Evolutionary conservation across 1,140 invertebrate genomes (phyloP), one percentile per base, ranked within the genome.

Genomic region (Drosophila bipectinata): DNA sequence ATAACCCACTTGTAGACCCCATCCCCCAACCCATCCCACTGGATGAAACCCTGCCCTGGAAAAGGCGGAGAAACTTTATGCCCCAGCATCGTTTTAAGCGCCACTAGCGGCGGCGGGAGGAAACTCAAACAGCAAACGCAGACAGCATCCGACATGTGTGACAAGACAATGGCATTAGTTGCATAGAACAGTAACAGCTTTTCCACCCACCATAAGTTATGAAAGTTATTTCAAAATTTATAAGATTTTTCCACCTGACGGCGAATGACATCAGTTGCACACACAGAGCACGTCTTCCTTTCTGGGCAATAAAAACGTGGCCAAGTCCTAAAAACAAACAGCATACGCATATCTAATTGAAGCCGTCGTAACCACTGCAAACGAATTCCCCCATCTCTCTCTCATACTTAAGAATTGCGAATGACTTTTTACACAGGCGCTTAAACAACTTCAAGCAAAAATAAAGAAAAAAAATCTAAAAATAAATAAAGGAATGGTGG

Each of bases 161-260:
- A 69, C 61, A 74, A 57, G 72, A 75, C 72, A 75, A 75, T 75
- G 72, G 53, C 60, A 63, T 66, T 75, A 74, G 72, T 74, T 74
- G 66, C 66, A 68, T 47, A 54, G 32, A 68, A 51, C 30, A 14
- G 21, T 47, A 54, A 37, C 51, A 45, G 34, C 44, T 41, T 56
- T 26, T 54, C 34, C 57, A 26, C 49, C 59, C 55, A 54, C 66
- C 47, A 55, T 73, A 88, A 88, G 85, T 88, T 84, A 88, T 88
- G 77, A 89, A 88, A 83, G 79, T 88, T 88, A 48, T 71, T 82
- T 32, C 62, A 87, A 87, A 87, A 88, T 88, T 87, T 82, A 88
- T 87, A 88, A 82, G 75, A 66, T 59, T 74, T 62, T 51, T 47
- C 68, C 57, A 62, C 57, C 69, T 62, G 61, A 63, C 30, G 47